Base-by-base conservation (phyloP, 2,888 invertebrate species). In the Macrophya annulata region DNA sequence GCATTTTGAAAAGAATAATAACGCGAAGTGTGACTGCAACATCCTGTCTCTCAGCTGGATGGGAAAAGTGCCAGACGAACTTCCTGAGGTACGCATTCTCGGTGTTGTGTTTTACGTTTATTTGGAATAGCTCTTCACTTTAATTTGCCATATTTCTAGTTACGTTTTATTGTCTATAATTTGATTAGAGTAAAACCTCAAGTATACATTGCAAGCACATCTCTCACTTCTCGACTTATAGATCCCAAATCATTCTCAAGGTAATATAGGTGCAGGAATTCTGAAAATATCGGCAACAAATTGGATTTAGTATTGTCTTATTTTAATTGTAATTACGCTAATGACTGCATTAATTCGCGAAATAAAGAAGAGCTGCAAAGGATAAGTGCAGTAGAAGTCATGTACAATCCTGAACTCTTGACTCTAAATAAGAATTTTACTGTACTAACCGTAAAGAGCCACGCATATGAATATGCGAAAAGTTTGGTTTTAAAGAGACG, bases 41-140 rank as follows among this genome's bases (percentile, higher is more conserved):
- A 97, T 99, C 93, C 95, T 98, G 91, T 98, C 98, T 90, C 95
- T 99, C 93, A 98, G 99, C 91, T 99, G 99, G 99, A 99, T 99
- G 99, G 99, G 99, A 89, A 98, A 99, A 94, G 98, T 99, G 91
- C 99, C 99, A 88, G 99, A 99, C 93, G 98, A 98, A 93, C 95
- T 98, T 90, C 98, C 98, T 65, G 98, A 98, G 96, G 98, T 98
- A 94, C 95, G 95, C 91, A 91, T 86, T 81, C 37, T 81, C 81
- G 81, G 59, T 81, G 81, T 81, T 81, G 59, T 81, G 40, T 59
- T 59, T 59, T 81, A 37, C 21, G 40, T 81, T 40, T 59, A 8
- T 51, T 31, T 55, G n/a, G 15, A 37, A 37, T 51, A 37, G 2
- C 37, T 77, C 37, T 31, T 77, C 1, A 76, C 9, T 55, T 77